phyloP scores from a whole-genome alignment of 2,888 invertebrate genomes.

The Cryptus viduatorius region DNA sequence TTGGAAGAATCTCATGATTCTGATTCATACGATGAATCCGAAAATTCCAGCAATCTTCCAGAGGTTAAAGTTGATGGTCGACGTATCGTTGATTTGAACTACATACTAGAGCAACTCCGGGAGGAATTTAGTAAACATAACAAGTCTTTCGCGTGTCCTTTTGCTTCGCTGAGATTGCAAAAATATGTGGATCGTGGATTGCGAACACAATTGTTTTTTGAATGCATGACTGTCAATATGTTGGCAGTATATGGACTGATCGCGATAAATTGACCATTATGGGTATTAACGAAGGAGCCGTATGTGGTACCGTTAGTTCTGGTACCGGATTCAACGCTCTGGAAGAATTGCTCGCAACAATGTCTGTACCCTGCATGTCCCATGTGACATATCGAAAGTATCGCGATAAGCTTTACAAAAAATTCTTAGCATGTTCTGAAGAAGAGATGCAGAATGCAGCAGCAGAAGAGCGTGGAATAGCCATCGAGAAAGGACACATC shows the following conservation, averaged over 20 bases:
- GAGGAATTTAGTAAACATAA: neutral
- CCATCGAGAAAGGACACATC: conserved; percentile 21
- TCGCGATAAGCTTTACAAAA: conserved; percentile 17
- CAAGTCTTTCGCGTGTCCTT: too few species aligned
- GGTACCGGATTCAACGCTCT: conserved; percentile 44
- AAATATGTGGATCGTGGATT: neutral
- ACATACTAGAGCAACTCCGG: too few species aligned
- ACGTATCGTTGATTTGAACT: too few species aligned
- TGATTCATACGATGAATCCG: too few species aligned
- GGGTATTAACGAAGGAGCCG: conserved; percentile 44
- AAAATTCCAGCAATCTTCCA: too few species aligned
- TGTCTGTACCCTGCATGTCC: conserved; percentile 48
- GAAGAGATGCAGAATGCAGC: conserved; percentile 36
- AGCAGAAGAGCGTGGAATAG: conserved; percentile 29
- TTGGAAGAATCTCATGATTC: too few species aligned
- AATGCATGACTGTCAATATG: neutral
- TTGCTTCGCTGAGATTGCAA: neutral
- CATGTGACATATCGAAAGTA: conserved; percentile 41
- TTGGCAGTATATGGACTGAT: neutral
- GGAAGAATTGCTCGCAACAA: conserved; percentile 44
- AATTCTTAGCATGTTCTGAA: neutral
- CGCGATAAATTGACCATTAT: neutral
- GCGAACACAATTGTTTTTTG: neutral
- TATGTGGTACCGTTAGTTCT: conserved; percentile 43
- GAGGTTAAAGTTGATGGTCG: too few species aligned